Evolutionary conservation across 2,797 vertebrate genomes (phyloP).

Genomic region (Cynodonichthys magdalenae): DNA sequence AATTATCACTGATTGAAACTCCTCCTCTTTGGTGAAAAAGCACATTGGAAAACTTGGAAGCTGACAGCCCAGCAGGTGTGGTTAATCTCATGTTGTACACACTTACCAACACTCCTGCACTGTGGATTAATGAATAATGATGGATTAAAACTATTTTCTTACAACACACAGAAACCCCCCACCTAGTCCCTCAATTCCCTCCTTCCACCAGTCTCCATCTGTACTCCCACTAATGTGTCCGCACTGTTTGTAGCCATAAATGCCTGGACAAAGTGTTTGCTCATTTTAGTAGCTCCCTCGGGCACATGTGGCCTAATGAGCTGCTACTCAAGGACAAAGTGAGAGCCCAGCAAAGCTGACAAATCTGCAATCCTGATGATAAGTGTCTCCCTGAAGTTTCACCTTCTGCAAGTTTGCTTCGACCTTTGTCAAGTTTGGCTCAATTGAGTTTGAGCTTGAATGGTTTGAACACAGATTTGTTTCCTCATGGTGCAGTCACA

Average conservation of each 20-base stretch:
- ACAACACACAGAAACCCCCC: conserved; percentile 11
- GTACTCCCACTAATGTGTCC: conserved; percentile 58
- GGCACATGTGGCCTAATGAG: conserved; percentile 69
- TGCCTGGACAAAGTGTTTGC: conserved; percentile 68
- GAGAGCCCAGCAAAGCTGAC: conserved; percentile 11
- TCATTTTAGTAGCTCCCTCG: conserved; percentile 68
- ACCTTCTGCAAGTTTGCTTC: conserved; percentile 2
- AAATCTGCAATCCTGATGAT: conserved; percentile 19
- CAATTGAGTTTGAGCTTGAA: neutral
- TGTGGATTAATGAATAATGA: conserved; percentile 64
- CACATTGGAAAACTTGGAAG: conserved; percentile 11
- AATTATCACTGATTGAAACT: no score
- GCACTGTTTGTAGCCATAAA: conserved; percentile 51
- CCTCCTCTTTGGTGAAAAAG: neutral
- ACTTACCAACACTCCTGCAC: conserved; percentile 35
- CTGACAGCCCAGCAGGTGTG: conserved; percentile 42
- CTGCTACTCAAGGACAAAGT: conserved; percentile 65
- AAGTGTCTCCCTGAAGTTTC: conserved; percentile 32
- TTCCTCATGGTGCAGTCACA: conserved; percentile 1
- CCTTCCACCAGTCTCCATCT: conserved; percentile 55
- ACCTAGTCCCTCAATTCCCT: conserved; percentile 42
- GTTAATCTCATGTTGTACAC: conserved; percentile 60
- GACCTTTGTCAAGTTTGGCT: neutral
- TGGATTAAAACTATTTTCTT: conserved; percentile 40
- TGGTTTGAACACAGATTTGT: conserved; percentile 1